Conservation (phyloP, 2,888 invertebrate species). For the Diaphora mendica region DNA sequence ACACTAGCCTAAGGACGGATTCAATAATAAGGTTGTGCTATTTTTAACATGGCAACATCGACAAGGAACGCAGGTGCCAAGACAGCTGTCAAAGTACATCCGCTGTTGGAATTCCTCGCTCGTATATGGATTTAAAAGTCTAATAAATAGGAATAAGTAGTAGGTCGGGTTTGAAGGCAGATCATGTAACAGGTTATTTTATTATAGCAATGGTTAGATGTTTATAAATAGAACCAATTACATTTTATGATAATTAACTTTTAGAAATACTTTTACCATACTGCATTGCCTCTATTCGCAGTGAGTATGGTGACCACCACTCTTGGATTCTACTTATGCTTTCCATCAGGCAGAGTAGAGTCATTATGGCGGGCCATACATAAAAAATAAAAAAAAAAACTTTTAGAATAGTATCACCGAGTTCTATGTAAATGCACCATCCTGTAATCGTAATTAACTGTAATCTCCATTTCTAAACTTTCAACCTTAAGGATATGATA, state of each 20-base stretch:
- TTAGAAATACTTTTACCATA: no score
- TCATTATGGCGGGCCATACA: no score
- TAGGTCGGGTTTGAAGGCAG: neutral
- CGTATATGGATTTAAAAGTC: conserved; percentile 17
- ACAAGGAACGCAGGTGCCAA: conserved; percentile 37
- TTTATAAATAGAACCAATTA: neutral
- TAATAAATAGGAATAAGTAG: neutral
- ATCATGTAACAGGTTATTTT: neutral
- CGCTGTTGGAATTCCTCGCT: conserved; percentile 28
- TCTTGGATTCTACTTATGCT: no score
- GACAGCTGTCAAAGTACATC: conserved; percentile 39
- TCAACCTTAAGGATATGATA: no score
- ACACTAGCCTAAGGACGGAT: conserved; percentile 3
- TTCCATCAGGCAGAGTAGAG: no score
- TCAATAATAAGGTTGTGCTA: conserved; percentile 32
- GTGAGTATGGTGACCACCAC: no score
- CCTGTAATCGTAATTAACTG: no score
- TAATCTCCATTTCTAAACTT: no score
- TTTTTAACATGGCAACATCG: conserved; percentile 38
- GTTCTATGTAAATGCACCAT: no score
- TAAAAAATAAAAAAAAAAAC: no score
- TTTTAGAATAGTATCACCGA: no score
- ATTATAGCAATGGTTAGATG: neutral
- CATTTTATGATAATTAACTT: neutral
- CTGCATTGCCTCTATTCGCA: no score